Conservation (phyloP, 53 echinoderm and acorn worm genomes). For the Echinometra lucunter region DNA sequence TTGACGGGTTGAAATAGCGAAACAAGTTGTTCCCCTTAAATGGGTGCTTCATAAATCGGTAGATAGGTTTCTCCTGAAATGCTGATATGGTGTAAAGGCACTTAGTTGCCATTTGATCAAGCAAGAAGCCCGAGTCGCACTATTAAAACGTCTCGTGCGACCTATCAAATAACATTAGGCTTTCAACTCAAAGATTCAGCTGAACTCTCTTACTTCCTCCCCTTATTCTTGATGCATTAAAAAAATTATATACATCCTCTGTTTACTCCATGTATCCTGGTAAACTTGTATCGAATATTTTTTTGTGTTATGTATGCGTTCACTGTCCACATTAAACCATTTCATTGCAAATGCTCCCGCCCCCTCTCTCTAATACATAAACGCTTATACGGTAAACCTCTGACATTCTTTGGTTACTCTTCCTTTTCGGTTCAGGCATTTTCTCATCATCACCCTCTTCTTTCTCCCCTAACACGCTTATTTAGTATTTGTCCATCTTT, state of each 20-base stretch:
- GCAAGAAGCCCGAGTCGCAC: slow-evolving; percentile 28
- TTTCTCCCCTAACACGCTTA: not conserved
- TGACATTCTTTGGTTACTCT: not conserved
- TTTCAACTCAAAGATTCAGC: slow-evolving; percentile 22
- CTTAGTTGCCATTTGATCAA: slow-evolving; percentile 55
- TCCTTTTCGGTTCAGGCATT: not conserved
- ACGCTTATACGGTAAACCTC: not conserved
- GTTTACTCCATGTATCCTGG: not conserved
- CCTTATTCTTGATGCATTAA: not conserved
- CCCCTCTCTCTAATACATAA: not conserved
- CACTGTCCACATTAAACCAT: not conserved
- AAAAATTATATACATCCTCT: not conserved
- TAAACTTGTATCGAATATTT: not conserved
- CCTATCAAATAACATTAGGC: slow-evolving; percentile 51
- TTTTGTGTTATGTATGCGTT: not conserved
- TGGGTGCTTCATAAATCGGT: slow-evolving; percentile 10
- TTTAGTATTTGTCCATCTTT: too few species aligned
- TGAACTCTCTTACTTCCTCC: not conserved
- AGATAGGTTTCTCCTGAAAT: slow-evolving; percentile 26
- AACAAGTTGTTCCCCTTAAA: slow-evolving; percentile 37
- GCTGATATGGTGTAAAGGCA: slow-evolving; percentile 45
- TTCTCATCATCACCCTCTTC: not conserved
- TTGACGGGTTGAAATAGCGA: not conserved
- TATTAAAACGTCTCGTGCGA: slow-evolving; percentile 42
- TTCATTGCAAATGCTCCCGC: not conserved